Evolutionary conservation across 2,888 invertebrate genomes (phyloP).

Genomic region (Pyrgus malvae): DNA sequence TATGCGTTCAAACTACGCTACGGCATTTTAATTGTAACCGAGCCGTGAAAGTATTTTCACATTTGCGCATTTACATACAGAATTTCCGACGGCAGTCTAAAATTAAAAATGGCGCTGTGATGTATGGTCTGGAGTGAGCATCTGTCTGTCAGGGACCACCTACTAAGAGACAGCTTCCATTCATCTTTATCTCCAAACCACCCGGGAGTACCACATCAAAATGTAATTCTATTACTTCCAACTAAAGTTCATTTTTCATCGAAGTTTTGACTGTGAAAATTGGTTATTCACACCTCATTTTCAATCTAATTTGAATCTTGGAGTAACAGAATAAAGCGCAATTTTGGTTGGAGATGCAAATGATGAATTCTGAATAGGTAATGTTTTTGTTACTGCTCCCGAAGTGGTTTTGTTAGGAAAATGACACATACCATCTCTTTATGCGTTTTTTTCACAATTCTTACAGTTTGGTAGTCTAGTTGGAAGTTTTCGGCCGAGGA

Average conservation of each 20-base stretch:
- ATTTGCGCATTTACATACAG: conserved; percentile 21
- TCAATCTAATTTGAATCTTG: conserved; percentile 56
- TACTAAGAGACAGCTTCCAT: conserved; percentile 66
- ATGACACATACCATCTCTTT: conserved; percentile 37
- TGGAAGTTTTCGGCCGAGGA: conserved; percentile 22
- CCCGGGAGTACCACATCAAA: conserved; percentile 5
- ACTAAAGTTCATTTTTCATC: conserved; percentile 26
- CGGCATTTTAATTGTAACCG: background rate
- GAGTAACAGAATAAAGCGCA: conserved; percentile 48
- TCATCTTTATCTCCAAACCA: conserved; percentile 63
- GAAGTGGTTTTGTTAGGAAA: conserved; percentile 41
- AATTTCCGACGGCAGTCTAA: conserved; percentile 42
- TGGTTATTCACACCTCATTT: conserved; percentile 48
- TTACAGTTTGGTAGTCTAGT: conserved; percentile 20
- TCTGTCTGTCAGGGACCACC: conserved; percentile 77
- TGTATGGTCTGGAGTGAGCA: conserved; percentile 56
- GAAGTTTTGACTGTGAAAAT: conserved; percentile 15
- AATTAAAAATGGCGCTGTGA: conserved; percentile 59
- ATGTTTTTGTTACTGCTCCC: conserved; percentile 49
- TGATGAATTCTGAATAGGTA: conserved; percentile 55
- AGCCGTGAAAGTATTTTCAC: conserved; percentile 9
- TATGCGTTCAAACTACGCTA: no score
- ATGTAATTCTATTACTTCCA: conserved; percentile 22
- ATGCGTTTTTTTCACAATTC: conserved; percentile 21
- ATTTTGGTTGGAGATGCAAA: conserved; percentile 47